phyloP scores from a whole-genome alignment of 2,797 vertebrate species.

The Crax fasciolata region DNA sequence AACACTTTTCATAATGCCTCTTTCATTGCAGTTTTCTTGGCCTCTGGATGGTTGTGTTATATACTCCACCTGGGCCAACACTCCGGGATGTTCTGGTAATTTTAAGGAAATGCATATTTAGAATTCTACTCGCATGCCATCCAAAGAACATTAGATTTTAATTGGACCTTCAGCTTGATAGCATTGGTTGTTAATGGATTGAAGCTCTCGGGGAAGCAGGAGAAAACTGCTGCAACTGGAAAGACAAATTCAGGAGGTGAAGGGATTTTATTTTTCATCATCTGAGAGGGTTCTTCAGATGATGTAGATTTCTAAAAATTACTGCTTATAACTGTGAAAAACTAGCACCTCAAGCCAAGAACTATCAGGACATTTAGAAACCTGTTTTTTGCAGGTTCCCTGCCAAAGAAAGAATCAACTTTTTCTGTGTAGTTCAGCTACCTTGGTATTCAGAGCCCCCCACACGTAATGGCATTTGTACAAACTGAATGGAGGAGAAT shows the following conservation, averaged over 20 bases:
- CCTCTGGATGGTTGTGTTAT: not conserved
- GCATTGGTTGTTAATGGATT: not conserved
- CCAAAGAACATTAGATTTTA: not conserved
- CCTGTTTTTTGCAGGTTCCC: not conserved
- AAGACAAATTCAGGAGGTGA: not conserved
- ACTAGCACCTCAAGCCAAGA: not conserved
- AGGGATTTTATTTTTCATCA: not conserved
- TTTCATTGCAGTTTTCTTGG: not conserved
- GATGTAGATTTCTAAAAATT: not conserved
- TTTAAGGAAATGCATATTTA: not conserved
- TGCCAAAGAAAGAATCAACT: not conserved
- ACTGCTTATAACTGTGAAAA: not conserved
- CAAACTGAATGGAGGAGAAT: constrained; percentile 38
- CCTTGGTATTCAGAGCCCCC: not conserved
- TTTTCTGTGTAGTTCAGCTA: not conserved
- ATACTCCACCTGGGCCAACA: not conserved
- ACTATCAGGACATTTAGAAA: not conserved
- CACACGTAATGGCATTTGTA: fast-evolving
- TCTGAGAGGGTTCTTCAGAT: not conserved
- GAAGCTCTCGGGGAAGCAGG: not conserved
- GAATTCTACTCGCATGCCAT: not conserved
- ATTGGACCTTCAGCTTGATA: not conserved
- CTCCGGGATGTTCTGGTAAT: not conserved
- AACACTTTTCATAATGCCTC: not conserved
- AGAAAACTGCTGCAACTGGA: not conserved